phyloP scores from a whole-genome alignment of 2,888 invertebrate genomes.

The Heteropelma amictum region DNA sequence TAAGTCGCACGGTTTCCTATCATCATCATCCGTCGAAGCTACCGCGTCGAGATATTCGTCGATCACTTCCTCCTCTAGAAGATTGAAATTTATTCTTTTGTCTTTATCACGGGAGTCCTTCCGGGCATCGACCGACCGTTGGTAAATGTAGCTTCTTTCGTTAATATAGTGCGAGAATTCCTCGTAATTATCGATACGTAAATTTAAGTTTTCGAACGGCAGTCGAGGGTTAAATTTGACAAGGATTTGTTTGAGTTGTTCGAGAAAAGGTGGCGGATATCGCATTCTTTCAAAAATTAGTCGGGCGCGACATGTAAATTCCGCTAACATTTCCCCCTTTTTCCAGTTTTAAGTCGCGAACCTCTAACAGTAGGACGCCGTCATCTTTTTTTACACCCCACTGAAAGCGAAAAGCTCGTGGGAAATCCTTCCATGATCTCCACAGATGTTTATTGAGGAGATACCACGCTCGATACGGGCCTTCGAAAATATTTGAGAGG shows the following conservation, averaged over 20 bases:
- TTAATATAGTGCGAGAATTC: slow-evolving; percentile 11
- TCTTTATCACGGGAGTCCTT: background rate
- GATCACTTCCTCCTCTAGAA: no score
- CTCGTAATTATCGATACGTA: slow-evolving; percentile 3
- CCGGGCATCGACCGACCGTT: background rate
- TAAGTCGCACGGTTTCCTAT: background rate
- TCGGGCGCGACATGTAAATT: slow-evolving; percentile 43
- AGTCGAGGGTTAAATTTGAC: slow-evolving; percentile 39
- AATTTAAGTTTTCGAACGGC: slow-evolving; percentile 26
- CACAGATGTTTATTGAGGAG: slow-evolving; percentile 23
- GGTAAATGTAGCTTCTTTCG: background rate
- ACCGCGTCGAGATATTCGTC: no score
- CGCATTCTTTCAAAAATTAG: slow-evolving; percentile 40
- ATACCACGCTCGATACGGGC: slow-evolving; percentile 39
- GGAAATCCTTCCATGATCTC: slow-evolving; percentile 29
- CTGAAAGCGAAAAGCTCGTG: slow-evolving; percentile 33
- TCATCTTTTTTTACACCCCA: slow-evolving; percentile 36
- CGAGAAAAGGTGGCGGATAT: slow-evolving; percentile 8
- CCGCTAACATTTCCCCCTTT: slow-evolving; percentile 29
- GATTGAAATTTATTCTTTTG: no score
- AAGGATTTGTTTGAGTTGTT: slow-evolving; percentile 41
- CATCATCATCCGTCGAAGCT: no score
- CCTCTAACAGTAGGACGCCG: slow-evolving; percentile 23
- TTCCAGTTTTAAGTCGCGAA: slow-evolving; percentile 11
- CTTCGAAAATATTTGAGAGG: slow-evolving; percentile 30